Conservation (phyloP, 2,113 vertebrate genomes). For the Rhinolophus ferrumequinum region DNA sequence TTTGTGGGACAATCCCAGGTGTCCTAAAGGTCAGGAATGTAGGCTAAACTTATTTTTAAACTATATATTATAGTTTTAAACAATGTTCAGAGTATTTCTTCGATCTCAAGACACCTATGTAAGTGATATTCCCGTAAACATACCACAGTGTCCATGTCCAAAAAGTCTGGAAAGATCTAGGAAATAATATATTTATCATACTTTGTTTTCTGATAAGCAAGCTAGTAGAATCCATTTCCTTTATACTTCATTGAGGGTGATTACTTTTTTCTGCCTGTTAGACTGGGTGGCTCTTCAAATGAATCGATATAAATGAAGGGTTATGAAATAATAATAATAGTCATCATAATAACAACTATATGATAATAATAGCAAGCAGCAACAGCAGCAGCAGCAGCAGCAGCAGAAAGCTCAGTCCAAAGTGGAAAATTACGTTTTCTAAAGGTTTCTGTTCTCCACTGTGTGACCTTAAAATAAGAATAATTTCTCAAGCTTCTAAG, state of each 20-base stretch:
- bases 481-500: constrained; percentile 69
- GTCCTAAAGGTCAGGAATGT: neutral
- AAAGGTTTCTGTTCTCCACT: constrained; percentile 66
- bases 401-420: constrained; percentile 61
- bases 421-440: constrained; percentile 69
- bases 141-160: neutral
- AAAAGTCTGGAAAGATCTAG: neutral
- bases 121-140: neutral
- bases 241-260: neutral
- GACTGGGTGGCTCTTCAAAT: constrained; percentile 16
- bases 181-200: neutral
- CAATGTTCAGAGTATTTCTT: constrained; percentile 12
- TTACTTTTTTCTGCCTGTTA: neutral
- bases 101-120: neutral
- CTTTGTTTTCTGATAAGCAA: neutral
- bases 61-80: neutral
- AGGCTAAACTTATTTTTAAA: constrained; percentile 41
- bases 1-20: neutral
- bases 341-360: neutral
- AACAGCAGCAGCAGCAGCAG: constrained; percentile 49
- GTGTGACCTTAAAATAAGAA: constrained; percentile 71
- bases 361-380: neutral
- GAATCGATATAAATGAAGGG: constrained; percentile 42
- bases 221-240: neutral
- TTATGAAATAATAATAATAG: constrained; percentile 5